Conservation (phyloP, 2,797 vertebrate genomes). For the Rhincodon typus region DNA sequence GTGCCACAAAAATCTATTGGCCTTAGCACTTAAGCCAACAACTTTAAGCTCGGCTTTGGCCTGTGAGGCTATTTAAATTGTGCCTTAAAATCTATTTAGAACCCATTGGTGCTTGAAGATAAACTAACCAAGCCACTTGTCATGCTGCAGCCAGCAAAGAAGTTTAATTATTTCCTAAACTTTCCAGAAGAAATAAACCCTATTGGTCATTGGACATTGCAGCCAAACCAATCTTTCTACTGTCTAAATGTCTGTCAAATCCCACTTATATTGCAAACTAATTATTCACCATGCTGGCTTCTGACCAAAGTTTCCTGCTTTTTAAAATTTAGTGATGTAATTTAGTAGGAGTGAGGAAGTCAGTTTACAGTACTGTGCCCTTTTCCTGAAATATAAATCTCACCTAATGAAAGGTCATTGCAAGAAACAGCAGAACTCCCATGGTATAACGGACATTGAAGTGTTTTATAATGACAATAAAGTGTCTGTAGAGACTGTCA, state of each 20-base stretch:
- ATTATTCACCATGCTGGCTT: slow-evolving; percentile 9
- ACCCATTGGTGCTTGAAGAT: background rate
- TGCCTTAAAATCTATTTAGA: slow-evolving; percentile 28
- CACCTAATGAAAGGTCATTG: background rate
- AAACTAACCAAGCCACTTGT: slow-evolving; percentile 33
- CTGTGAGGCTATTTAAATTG: background rate
- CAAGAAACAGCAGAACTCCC: background rate
- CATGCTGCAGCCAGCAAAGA: slow-evolving; percentile 24
- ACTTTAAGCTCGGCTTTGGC: background rate
- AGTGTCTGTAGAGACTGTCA: background rate
- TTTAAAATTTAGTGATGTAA: slow-evolving; percentile 5
- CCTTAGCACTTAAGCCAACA: slow-evolving; percentile 27
- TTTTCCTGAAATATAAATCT: slow-evolving; percentile 29
- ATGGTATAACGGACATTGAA: background rate
- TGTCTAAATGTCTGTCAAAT: slow-evolving; percentile 24
- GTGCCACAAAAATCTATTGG: slow-evolving; percentile 34
- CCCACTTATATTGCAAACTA: slow-evolving; percentile 7
- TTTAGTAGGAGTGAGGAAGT: slow-evolving; percentile 20
- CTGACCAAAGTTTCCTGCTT: background rate
- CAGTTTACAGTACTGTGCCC: slow-evolving; percentile 15
- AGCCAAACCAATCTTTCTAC: slow-evolving; percentile 17
- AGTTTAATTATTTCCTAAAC: slow-evolving; percentile 34
- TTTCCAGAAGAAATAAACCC: background rate
- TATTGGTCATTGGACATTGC: background rate
- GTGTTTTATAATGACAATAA: background rate